Evolutionary conservation across 2,888 invertebrate genomes (phyloP).

Genomic region (Pachycephus smyrnensis): DNA sequence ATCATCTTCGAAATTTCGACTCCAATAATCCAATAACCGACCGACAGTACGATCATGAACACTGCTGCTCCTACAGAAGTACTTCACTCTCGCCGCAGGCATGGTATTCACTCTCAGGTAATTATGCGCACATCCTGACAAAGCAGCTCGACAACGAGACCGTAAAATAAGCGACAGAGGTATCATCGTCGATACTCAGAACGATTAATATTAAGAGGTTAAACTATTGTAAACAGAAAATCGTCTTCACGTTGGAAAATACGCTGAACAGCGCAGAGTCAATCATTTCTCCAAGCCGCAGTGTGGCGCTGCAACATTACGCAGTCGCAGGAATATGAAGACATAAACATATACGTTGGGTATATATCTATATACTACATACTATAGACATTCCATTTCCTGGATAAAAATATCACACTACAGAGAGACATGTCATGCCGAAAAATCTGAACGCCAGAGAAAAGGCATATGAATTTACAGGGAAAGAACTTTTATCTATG

Average conservation of each 20-base stretch:
- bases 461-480: background rate
- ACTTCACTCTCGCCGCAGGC: background rate
- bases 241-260: background rate
- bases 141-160: background rate
- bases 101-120: background rate
- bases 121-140: background rate
- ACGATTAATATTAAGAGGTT: background rate
- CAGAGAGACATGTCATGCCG: background rate
- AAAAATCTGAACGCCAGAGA: background rate
- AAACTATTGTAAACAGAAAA: background rate
- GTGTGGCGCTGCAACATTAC: background rate
- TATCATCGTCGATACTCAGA: background rate
- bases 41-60: constrained; percentile 37
- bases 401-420: background rate
- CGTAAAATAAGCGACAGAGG: background rate
- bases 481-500: background rate
- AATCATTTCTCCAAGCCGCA: background rate
- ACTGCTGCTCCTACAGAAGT: background rate
- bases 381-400: background rate
- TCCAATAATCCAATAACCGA: constrained; percentile 65
- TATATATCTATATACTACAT: too few species aligned
- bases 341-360: background rate
- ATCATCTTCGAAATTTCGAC: constrained; percentile 64
- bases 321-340: background rate
- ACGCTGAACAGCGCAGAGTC: background rate